Conservation (phyloP, 2,888 invertebrate species). For the Chirona hameri region DNA sequence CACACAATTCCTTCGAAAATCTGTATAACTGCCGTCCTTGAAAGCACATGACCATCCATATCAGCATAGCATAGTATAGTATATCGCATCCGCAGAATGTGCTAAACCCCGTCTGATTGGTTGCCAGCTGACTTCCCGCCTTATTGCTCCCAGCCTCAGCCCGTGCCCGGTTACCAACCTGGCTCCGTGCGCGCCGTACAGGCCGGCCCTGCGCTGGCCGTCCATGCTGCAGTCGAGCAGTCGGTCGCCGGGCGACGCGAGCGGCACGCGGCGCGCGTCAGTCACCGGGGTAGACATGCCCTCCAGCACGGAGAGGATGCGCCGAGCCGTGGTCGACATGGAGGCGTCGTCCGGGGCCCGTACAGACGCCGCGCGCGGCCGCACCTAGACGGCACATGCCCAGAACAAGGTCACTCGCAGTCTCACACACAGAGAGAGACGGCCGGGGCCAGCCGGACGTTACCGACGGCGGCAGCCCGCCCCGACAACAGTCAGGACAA, state of each 20-base stretch:
- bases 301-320: conserved; percentile 74
- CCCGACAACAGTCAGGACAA: too few relatives aligned
- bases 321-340: conserved; percentile 58
- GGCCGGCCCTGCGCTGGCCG: conserved; percentile 22
- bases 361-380: not conserved
- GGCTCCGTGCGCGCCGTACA: conserved; percentile 42
- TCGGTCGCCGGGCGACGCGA: conserved; percentile 34
- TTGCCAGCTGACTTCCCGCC: too few relatives aligned
- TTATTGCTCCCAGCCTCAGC: conserved; percentile 31
- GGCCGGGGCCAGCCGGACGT: too few relatives aligned
- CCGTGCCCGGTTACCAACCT: conserved; percentile 40
- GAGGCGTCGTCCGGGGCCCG: conserved; percentile 25
- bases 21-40: too few relatives aligned
- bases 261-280: conserved; percentile 58
- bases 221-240: conserved; percentile 29
- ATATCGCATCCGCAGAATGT: conserved; percentile 37
- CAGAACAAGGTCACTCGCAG: too few relatives aligned
- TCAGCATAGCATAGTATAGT: conserved; percentile 41
- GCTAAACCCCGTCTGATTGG: conserved; percentile 32
- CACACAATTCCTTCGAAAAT: too few relatives aligned
- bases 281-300: conserved; percentile 74
- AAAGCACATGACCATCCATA: conserved; percentile 40
- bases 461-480: too few relatives aligned
- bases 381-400: not conserved
- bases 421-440: too few relatives aligned